These are phyloP conservation scores for Zapornia atra DNA, from an alignment of 2,113 vertebrate genomes.

Conservation along the genomic window DNA sequence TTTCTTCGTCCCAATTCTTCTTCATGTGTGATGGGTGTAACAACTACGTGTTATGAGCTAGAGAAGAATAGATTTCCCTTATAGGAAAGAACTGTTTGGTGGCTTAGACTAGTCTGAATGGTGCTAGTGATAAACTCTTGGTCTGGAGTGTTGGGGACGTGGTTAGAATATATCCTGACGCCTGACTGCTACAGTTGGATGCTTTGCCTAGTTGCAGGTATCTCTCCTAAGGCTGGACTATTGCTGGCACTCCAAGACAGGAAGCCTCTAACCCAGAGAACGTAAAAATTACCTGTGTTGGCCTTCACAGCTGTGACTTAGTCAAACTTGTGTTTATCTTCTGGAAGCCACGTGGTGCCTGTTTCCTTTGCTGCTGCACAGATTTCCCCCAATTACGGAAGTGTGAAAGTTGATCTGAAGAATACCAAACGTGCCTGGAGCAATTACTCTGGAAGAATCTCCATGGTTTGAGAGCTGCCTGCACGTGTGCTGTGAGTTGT, in stretches of 20 bases:
- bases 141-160: not conserved
- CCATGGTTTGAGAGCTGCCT: not conserved
- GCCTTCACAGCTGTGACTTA: not conserved
- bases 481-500: rapidly evolving
- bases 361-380: not conserved
- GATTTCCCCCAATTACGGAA: not conserved
- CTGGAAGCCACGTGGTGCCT: not conserved
- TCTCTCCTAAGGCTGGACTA: not conserved
- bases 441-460: not conserved
- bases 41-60: rapidly evolving
- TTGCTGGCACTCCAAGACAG: not conserved
- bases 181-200: not conserved
- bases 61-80: not conserved
- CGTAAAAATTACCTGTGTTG: not conserved
- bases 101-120: not conserved
- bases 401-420: not conserved
- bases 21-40: not conserved
- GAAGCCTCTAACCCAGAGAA: not conserved
- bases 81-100: not conserved
- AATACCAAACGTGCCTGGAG: not conserved
- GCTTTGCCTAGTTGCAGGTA: not conserved
- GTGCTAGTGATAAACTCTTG: not conserved
- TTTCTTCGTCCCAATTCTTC: not conserved
- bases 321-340: not conserved
- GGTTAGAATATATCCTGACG: not conserved